Evolutionary conservation across 2,888 invertebrate genomes (phyloP).

Genomic region (Sarcophaga rosellei): DNA sequence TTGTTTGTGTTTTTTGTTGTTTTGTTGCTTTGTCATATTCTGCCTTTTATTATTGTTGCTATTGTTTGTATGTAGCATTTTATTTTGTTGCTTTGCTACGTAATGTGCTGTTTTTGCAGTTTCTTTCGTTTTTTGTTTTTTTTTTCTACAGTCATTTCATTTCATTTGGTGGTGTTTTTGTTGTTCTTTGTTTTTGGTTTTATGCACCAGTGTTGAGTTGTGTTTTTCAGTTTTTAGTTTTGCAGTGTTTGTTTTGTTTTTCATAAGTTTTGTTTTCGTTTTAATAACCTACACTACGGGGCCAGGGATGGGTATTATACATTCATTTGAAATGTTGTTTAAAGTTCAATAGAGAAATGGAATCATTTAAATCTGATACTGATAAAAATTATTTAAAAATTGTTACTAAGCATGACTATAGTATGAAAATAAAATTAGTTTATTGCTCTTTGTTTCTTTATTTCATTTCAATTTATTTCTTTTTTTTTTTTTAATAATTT

Average conservation of each 20-base stretch:
- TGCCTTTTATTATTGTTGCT: conserved; percentile 15
- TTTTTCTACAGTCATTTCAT: conserved; percentile 42
- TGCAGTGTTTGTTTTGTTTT: conserved; percentile 17
- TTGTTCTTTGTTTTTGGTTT: conserved; percentile 6
- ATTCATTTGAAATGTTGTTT: neutral
- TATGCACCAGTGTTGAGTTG: conserved; percentile 37
- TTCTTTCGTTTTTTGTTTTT: conserved; percentile 18
- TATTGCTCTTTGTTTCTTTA: no score
- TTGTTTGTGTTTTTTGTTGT: conserved; percentile 39
- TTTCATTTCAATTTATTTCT: no score
- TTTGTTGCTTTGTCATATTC: conserved; percentile 24
- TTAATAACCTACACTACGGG: conserved; percentile 11
- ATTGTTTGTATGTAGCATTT: neutral
- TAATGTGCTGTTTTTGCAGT: conserved; percentile 47
- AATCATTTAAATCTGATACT: no score
- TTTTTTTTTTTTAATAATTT: no score
- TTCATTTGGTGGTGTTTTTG: conserved; percentile 22
- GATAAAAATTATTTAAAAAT: no score
- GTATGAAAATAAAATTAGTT: no score
- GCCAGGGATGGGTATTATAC: neutral
- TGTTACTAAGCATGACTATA: no score
- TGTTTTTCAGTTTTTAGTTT: neutral
- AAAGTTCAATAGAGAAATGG: neutral
- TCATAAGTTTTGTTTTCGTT: neutral
- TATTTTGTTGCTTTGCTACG: conserved; percentile 46